Evolutionary conservation across 2,888 invertebrate genomes (phyloP).

Genomic region (Hyposoter didymator): DNA sequence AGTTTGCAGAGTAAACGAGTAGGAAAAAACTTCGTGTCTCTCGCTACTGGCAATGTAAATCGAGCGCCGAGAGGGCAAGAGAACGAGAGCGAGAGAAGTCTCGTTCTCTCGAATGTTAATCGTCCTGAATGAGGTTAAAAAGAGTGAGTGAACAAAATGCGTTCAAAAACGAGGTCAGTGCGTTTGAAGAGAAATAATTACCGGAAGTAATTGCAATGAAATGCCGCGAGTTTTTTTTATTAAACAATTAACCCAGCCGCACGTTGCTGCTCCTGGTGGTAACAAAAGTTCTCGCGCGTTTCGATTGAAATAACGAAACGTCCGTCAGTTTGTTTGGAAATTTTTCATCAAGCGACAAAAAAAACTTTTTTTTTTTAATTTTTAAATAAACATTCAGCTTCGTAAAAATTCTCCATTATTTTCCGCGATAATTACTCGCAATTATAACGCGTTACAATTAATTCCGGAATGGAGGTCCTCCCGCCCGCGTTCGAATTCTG

Average conservation of each 20-base stretch:
- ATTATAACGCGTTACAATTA: slow-evolving; percentile 35
- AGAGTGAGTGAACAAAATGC: background rate
- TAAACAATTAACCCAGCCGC: background rate
- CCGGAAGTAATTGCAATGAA: background rate
- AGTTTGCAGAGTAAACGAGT: slow-evolving; percentile 18
- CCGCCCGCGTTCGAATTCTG: background rate
- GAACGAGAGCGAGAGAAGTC: background rate
- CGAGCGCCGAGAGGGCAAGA: background rate
- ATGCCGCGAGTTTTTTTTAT: background rate
- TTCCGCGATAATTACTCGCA: slow-evolving; percentile 25
- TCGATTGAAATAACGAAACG: background rate
- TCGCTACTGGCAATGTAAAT: slow-evolving; percentile 11
- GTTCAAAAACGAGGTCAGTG: background rate
- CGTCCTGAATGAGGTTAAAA: slow-evolving; percentile 8
- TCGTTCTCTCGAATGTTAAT: slow-evolving; percentile 7
- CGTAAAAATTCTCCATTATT: slow-evolving; percentile 23
- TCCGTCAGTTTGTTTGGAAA: background rate
- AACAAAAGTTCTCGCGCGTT: background rate
- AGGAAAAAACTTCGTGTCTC: background rate
- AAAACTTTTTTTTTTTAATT: too few species aligned
- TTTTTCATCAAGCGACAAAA: too few species aligned
- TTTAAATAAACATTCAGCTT: too few species aligned
- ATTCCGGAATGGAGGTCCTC: slow-evolving; percentile 1
- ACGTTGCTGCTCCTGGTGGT: background rate
- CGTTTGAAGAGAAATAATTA: background rate